A percentile compares a stretch with the other conserved stretches of the same genome.
phyloP scores from a whole-genome alignment of 2,113 vertebrate genomes.

The Zosterops hypoxanthus region DNA sequence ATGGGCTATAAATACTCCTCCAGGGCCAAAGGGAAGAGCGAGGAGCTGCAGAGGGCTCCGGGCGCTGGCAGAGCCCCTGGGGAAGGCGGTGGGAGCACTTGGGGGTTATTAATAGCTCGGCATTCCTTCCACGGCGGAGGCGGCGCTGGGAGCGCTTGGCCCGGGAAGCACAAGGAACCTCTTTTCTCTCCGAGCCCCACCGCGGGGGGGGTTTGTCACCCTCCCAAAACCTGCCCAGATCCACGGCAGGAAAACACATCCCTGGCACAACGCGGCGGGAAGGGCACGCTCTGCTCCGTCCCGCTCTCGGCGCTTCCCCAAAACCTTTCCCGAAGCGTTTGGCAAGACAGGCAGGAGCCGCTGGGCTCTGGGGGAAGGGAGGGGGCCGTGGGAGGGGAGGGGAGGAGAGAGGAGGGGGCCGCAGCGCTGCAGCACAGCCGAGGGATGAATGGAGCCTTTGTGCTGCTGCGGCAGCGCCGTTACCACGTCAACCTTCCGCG shows the following conservation, averaged over 20 bases:
- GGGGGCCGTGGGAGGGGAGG: not conserved
- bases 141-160: not conserved
- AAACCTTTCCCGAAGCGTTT: not conserved
- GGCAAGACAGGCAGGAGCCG: not conserved
- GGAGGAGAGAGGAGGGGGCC: not conserved
- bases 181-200: not conserved
- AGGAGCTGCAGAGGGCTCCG: not conserved
- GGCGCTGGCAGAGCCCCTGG: not conserved
- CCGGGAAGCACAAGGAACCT: not conserved
- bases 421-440: conserved; percentile 4
- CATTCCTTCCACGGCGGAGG: not conserved
- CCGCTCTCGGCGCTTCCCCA: not conserved
- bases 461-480: conserved; percentile 50
- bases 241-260: accelerated
- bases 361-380: not conserved
- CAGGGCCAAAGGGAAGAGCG: not conserved
- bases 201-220: not conserved
- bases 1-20: not conserved
- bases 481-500: conserved; percentile 30
- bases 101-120: not conserved
- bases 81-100: not conserved
- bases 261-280: not conserved
- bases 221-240: not conserved
- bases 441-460: conserved; percentile 60
- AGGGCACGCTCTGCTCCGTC: not conserved